Base-by-base conservation (phyloP, 2,888 invertebrate genomes). In the Acheta domesticus region DNA sequence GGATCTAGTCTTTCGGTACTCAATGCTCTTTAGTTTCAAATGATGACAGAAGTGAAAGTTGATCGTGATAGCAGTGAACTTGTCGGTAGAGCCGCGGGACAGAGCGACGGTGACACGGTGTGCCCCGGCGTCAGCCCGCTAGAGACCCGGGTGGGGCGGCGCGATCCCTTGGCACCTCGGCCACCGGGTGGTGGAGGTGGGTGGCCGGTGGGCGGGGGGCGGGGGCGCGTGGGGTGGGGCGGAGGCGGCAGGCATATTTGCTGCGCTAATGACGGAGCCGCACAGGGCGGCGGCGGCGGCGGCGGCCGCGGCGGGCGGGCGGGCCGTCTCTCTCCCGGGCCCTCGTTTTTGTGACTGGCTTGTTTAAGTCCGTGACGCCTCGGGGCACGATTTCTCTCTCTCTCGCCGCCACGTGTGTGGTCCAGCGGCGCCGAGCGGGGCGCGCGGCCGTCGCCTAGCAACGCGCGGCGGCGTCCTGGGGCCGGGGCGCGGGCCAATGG, bases 321-420 rank as follows among this genome's bases (percentile, higher is more conserved):
- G 77, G 48, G 16, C 77, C 77, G 77, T 50, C 49, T 48, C 78
- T 75, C 75, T 74, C 12, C 75, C 75, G 77, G 21, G 49, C 78
- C 79, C 19, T 75, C 75, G 76, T 76, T 76, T 76, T 76, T 76
- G 76, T 76, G 76, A 49, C 76, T 48, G 76, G 75, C 75, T 48
- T 76, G 76, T 48, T 48, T 76, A 49, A 48, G 76, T 48, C 76
- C 76, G 76, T 75, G 75, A 36, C 76, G 76, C 76, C 76, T 74
- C 76, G 48, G 76, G 76, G 76, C 76, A n/a, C 21, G 76, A 76
- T 76, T 76, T 76, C 76, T 76, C 76, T 48, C 19, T 76, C 76
- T 76, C 76, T 80, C 48, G 77, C 75, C 75, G 79, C 82, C 79
- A 79, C 82, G 80, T 82, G 82, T 81, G 82, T 82, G 82, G 82